These are phyloP conservation scores for Rhabditoides inermis DNA, from an alignment of 2,888 invertebrate genomes.

Conservation along the genomic window DNA sequence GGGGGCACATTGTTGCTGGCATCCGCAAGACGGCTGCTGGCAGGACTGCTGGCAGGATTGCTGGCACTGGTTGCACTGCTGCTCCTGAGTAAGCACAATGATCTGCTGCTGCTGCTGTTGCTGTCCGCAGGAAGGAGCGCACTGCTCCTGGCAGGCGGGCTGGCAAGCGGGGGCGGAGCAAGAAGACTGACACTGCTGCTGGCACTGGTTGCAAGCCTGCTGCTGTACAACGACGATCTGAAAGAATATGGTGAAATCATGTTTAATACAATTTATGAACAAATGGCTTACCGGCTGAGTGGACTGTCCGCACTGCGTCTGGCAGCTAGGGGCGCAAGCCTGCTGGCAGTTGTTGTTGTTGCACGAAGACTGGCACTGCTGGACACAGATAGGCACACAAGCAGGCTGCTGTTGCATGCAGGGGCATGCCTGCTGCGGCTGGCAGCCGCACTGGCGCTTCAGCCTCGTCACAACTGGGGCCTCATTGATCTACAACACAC, in stretches of 20 bases:
- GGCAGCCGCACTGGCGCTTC: too few species aligned
- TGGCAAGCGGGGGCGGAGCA: slow-evolving; percentile 28
- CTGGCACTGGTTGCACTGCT: slow-evolving; percentile 13
- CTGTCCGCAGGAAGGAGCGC: slow-evolving; percentile 23
- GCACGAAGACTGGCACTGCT: slow-evolving; percentile 32
- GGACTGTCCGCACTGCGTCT: slow-evolving; percentile 31
- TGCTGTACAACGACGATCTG: slow-evolving; percentile 12
- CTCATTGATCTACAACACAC: too few species aligned
- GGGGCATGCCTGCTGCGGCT: too few species aligned
- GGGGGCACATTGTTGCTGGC: too few species aligned
- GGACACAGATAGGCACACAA: slow-evolving; percentile 31
- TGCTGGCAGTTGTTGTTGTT: slow-evolving; percentile 18
- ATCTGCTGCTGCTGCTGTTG: background rate
- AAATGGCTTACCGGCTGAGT: too few species aligned
- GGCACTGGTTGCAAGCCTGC: slow-evolving; percentile 33
- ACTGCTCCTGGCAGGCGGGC: slow-evolving; percentile 21
- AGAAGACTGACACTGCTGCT: slow-evolving; percentile 19
- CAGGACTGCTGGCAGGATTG: slow-evolving; percentile 15
- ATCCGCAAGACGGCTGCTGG: too few species aligned
- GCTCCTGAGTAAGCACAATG: too few species aligned
- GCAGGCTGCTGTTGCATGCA: too few species aligned
- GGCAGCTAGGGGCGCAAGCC: slow-evolving; percentile 29
- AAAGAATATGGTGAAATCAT: too few species aligned
- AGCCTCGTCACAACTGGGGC: too few species aligned
- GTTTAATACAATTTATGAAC: too few species aligned